Conservation (phyloP, 1,140 invertebrate species). For the Argopecten irradians region DNA sequence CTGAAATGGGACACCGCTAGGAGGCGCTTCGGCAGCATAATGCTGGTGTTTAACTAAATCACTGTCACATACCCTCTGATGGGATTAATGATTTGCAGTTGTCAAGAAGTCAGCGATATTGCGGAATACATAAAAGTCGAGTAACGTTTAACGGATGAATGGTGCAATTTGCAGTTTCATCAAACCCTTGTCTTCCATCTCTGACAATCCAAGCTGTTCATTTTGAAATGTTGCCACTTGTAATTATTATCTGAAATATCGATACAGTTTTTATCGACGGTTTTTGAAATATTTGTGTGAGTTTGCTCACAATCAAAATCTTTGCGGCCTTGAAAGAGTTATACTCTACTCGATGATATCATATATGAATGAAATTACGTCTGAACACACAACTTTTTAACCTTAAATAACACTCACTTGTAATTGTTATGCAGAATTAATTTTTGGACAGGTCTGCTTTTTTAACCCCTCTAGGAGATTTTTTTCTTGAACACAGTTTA, state of each 20-base stretch:
- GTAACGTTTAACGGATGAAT: not conserved
- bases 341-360: no score
- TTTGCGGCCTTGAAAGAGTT: no score
- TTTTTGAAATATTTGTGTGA: no score
- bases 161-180: not conserved
- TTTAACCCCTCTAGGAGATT: no score
- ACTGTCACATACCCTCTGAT: not conserved
- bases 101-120: not conserved
- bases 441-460: no score
- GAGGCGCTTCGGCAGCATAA: not conserved
- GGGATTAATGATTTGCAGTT: not conserved
- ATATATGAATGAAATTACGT: no score
- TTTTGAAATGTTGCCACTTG: not conserved
- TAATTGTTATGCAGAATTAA: no score
- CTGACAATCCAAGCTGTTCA: not conserved
- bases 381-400: no score
- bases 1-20: not conserved
- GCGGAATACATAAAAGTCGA: not conserved
- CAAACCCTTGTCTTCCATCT: not conserved
- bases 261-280: not conserved
- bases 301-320: no score
- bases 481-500: no score
- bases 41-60: not conserved
- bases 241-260: not conserved
- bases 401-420: no score